phyloP scores from a whole-genome alignment of 2,888 invertebrate genomes.

The Chrysolina oricalcia region DNA sequence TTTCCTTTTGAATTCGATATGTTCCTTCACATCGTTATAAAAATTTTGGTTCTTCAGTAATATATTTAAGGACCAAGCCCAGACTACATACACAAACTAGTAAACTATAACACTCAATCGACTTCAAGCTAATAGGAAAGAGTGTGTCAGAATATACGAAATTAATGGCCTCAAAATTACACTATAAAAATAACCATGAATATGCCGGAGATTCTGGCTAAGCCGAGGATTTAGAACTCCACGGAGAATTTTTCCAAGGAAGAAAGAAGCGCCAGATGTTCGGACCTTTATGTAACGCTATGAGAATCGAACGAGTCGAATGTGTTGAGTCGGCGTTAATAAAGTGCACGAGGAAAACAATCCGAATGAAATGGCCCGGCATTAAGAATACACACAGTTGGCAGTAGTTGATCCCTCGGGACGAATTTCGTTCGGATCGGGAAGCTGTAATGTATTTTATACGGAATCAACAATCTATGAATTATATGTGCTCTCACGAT shows the following conservation, averaged over 20 bases:
- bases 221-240: conserved; percentile 27
- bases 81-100: neutral
- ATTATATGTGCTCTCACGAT: neutral
- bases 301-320: conserved; percentile 4
- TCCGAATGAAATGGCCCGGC: neutral
- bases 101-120: neutral
- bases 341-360: conserved; percentile 31
- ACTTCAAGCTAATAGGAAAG: neutral
- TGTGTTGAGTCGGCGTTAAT: conserved; percentile 38
- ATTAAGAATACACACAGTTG: conserved; percentile 9
- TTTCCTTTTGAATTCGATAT: too few species aligned
- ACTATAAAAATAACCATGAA: conserved; percentile 39
- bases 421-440: neutral
- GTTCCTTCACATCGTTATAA: too few species aligned
- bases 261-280: conserved; percentile 35
- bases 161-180: conserved; percentile 36
- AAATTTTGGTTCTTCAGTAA: neutral
- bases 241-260: conserved; percentile 23
- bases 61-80: neutral
- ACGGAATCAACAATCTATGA: conserved; percentile 1
- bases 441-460: neutral
- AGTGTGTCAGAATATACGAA: conserved; percentile 16
- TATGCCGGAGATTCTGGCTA: conserved; percentile 33
- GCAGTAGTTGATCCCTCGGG: conserved; percentile 17
- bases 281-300: conserved; percentile 30